Base-by-base conservation (phyloP, 2,113 vertebrate species). In the Cyanoliseus patagonus region DNA sequence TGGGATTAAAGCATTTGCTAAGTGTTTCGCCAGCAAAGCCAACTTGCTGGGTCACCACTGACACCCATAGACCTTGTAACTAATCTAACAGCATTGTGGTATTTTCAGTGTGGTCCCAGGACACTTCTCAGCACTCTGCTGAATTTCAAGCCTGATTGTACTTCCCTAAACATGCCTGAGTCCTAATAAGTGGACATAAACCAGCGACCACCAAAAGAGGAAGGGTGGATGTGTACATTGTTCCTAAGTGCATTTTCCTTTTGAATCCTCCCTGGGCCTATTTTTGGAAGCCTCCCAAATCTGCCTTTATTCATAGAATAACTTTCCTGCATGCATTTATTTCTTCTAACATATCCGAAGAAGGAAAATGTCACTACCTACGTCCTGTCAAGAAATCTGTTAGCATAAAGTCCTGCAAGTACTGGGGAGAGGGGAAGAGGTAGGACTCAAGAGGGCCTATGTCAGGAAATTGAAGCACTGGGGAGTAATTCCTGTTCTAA, bases 281-380 rank as follows among this genome's bases (percentile, higher is more conserved):
- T 80, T 88, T 90, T 77, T 69, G n/a, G 82, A 85, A 91, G 67
- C 37, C 49, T 91, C 78, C 57, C n/a, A 85, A 69, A 85, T 53
- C 82, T 93, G 82, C 67, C 37, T 89, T 64, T 89, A 53, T 87
- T 96, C 53, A 63, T 35, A 31, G 57, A 91, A 84, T 87, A 91
- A 23, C 28, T 72, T 61, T 17, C 76, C 41, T 73, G 64, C 25
- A 19, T 49, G 10, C 8, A 10, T 80, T 80, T 55, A 55, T n/a
- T 46, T 35, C 41, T 88, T 75, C 37, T 59, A 3, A 35, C 7
- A 2, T 72, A 76, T 59, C 12, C 30, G 3, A 20, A 73, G 66
- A 55, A 77, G 46, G 44, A 76, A 79, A 88, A 77, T 55, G 37
- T 86, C 61, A 33, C 72, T 90, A 77, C 64, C 39, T 83, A 47